These are phyloP conservation scores for Sternotherus odoratus DNA, from an alignment of 2,797 vertebrate genomes.

Conservation along the genomic window DNA sequence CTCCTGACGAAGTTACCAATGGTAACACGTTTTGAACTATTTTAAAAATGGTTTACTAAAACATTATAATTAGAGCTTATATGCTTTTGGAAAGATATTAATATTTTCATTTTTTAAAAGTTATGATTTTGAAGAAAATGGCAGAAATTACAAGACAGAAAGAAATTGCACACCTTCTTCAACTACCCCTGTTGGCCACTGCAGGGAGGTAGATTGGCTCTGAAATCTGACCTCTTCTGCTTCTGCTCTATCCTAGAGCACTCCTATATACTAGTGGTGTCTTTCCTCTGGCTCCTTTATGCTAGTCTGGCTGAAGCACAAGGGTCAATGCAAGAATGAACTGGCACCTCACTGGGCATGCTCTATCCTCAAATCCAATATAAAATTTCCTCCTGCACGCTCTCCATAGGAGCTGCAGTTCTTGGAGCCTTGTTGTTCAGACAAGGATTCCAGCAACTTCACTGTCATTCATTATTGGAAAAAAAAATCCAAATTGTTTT, in stretches of 20 bases:
- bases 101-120: not conserved
- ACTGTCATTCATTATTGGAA: not conserved
- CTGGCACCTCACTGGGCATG: not conserved
- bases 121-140: not conserved
- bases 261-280: not conserved
- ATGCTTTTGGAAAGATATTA: not conserved
- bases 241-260: rapidly evolving
- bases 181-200: rapidly evolving
- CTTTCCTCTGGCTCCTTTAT: not conserved
- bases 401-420: not conserved
- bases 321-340: not conserved
- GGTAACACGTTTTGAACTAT: not conserved
- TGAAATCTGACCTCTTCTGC: rapidly evolving
- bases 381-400: not conserved
- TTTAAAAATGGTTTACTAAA: not conserved
- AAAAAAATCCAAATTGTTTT: not conserved
- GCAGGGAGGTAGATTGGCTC: not conserved
- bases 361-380: not conserved
- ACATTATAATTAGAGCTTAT: not conserved
- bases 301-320: not conserved
- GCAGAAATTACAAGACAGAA: not conserved
- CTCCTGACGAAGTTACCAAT: not conserved
- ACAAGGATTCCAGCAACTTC: not conserved
- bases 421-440: not conserved
- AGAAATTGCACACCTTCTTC: not conserved